Conservation (phyloP, 2,888 invertebrate genomes). For the Laothoe populi region DNA sequence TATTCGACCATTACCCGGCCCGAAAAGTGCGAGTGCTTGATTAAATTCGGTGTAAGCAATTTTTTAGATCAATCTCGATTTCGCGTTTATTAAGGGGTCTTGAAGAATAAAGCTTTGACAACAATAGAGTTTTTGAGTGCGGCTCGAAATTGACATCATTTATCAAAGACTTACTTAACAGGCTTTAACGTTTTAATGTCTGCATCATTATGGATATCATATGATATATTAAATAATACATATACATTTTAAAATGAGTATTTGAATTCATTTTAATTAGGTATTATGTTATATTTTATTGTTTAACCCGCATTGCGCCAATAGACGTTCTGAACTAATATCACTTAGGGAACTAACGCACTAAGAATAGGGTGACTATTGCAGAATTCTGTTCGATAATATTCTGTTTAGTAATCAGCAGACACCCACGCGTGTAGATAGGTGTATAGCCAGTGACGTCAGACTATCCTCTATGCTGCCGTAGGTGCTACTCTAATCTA, state of each 20-base stretch:
- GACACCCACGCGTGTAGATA: not conserved
- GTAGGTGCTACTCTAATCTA: no score
- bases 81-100: constrained; percentile 26
- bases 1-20: not conserved
- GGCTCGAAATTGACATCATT: constrained; percentile 20
- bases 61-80: constrained; percentile 26
- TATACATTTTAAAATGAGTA: not conserved
- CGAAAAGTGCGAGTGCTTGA: constrained; percentile 21
- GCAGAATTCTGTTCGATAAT: not conserved
- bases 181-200: constrained; percentile 4
- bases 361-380: not conserved
- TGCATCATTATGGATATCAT: not conserved
- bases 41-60: constrained; percentile 27
- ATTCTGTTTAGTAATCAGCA: not conserved
- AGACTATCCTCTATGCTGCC: not conserved
- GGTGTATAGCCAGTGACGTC: not conserved
- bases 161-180: constrained; percentile 19
- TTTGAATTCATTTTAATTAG: not conserved
- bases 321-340: not conserved
- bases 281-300: not conserved
- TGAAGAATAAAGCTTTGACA: constrained; percentile 25
- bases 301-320: constrained; percentile 1
- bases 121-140: constrained; percentile 25
- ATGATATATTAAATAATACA: constrained; percentile 7
- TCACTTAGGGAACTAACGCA: constrained; percentile 2